These are phyloP conservation scores for Lottia scabra DNA, from an alignment of 2,888 invertebrate species.

Conservation along the genomic window DNA sequence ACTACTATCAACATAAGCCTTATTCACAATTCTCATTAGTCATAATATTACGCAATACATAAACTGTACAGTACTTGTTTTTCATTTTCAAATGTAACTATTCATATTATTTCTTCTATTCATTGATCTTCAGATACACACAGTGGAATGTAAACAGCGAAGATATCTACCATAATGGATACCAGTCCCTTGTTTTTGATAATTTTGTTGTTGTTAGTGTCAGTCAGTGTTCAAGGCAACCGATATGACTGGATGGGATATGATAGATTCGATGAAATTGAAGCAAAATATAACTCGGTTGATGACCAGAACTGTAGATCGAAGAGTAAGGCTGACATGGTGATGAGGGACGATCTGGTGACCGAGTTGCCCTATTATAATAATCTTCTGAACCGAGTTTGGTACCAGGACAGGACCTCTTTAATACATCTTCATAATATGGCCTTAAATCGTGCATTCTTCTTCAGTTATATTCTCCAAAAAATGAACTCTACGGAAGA, in stretches of 20 bases:
- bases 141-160: too few relatives aligned
- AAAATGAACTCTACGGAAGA: conserved; percentile 42
- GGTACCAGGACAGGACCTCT: conserved; percentile 85
- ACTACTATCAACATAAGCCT: too few relatives aligned
- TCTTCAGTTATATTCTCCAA: conserved; percentile 68
- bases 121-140: too few relatives aligned
- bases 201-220: neutral
- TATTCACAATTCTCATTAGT: too few relatives aligned
- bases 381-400: conserved; percentile 77
- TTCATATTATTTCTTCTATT: too few relatives aligned
- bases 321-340: conserved; percentile 85
- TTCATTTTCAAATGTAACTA: too few relatives aligned
- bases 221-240: neutral
- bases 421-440: conserved; percentile 93
- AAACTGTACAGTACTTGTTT: too few relatives aligned
- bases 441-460: conserved; percentile 93
- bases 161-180: neutral
- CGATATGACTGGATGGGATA: conserved; percentile 68
- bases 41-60: too few relatives aligned
- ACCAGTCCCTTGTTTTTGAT: neutral
- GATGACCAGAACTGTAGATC: conserved; percentile 89
- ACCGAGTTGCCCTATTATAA: conserved; percentile 76
- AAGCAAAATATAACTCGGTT: conserved; percentile 84
- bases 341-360: conserved; percentile 84
- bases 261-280: conserved; percentile 90